A percentile compares a stretch with the other conserved stretches of the same genome.
phyloP scores from a whole-genome alignment of 1,140 invertebrate species.

The Camponotus vicinus region DNA sequence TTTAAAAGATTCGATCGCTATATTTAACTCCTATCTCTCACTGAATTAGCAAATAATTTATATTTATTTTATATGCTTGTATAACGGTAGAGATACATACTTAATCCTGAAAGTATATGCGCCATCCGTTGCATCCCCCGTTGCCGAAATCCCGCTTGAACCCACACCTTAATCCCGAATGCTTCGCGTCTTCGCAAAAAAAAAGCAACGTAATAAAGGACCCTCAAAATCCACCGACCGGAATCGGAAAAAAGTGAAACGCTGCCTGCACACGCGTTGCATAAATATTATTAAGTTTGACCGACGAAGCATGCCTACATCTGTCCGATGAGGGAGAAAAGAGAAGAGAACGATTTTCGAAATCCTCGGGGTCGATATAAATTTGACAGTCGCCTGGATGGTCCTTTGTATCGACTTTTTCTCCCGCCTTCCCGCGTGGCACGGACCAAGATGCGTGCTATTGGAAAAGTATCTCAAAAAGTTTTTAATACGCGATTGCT shows the following conservation, averaged over 20 bases:
- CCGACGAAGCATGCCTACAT: slow-evolving; percentile 68
- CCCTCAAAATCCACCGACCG: slow-evolving; percentile 49
- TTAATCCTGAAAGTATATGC: slow-evolving; percentile 20
- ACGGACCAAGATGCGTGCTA: slow-evolving; percentile 56
- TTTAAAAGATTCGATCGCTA: slow-evolving; percentile 20
- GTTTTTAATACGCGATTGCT: slow-evolving; percentile 33
- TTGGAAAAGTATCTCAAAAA: slow-evolving; percentile 27
- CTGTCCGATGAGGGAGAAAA: slow-evolving; percentile 62
- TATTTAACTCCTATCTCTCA: slow-evolving; percentile 51
- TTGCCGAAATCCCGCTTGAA: slow-evolving; percentile 36
- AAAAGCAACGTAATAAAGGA: slow-evolving; percentile 61
- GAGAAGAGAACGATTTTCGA: slow-evolving; percentile 49
- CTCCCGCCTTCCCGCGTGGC: slow-evolving; percentile 4
- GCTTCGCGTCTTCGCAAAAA: slow-evolving; percentile 46
- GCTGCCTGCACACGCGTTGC: slow-evolving; percentile 66
- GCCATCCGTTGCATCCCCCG: background rate
- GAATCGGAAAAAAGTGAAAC: slow-evolving; percentile 22
- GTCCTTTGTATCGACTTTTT: slow-evolving; percentile 62
- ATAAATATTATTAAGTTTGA: slow-evolving; percentile 77
- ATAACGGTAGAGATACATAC: background rate
- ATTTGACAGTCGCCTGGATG: slow-evolving; percentile 68
- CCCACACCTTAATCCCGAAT: slow-evolving; percentile 63
- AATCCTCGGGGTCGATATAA: slow-evolving; percentile 67
- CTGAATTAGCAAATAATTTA: slow-evolving; percentile 5
- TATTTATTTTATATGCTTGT: background rate